Conservation (phyloP, 2,888 invertebrate species). For the Dendrolimus pini region DNA sequence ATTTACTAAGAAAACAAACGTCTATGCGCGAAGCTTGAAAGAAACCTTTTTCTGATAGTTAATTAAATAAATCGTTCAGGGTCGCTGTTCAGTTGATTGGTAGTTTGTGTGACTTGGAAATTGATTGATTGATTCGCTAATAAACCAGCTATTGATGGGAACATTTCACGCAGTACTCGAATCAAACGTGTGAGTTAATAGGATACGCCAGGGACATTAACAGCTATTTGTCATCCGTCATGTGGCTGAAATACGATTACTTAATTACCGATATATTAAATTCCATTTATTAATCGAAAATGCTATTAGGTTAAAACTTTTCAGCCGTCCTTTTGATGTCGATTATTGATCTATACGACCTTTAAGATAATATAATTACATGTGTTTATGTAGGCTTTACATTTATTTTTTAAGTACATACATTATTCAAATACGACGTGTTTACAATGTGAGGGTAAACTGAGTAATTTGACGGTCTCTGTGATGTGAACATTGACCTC, state of each 20-base stretch:
- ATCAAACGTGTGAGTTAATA: constrained; percentile 38
- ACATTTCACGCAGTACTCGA: constrained; percentile 28
- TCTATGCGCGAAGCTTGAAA: constrained; percentile 6
- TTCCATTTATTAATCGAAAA: constrained; percentile 12
- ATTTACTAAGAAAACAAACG: neutral
- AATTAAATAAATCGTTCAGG: constrained; percentile 28
- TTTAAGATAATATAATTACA: neutral
- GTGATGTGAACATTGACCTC: too few relatives aligned
- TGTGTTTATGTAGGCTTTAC: neutral
- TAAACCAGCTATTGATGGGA: constrained; percentile 48
- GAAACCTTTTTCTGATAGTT: constrained; percentile 16
- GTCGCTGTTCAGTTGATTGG: constrained; percentile 41
- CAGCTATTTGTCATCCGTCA: constrained; percentile 64
- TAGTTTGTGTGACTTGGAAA: constrained; percentile 47
- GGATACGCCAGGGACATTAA: constrained; percentile 48
- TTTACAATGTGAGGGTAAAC: neutral
- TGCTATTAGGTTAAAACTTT: constrained; percentile 8
- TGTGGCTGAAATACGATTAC: constrained; percentile 53
- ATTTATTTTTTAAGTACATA: neutral
- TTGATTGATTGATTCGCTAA: constrained; percentile 48
- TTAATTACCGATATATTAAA: constrained; percentile 43
- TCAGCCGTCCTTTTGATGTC: neutral
- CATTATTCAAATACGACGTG: neutral
- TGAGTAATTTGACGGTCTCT: too few relatives aligned
- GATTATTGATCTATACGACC: neutral